Percentiles rank a stretch among this genome's conserved stretches.
Evolutionary conservation across 2,888 invertebrate genomes (phyloP).

Genomic region (Eupithecia dodoneata): DNA sequence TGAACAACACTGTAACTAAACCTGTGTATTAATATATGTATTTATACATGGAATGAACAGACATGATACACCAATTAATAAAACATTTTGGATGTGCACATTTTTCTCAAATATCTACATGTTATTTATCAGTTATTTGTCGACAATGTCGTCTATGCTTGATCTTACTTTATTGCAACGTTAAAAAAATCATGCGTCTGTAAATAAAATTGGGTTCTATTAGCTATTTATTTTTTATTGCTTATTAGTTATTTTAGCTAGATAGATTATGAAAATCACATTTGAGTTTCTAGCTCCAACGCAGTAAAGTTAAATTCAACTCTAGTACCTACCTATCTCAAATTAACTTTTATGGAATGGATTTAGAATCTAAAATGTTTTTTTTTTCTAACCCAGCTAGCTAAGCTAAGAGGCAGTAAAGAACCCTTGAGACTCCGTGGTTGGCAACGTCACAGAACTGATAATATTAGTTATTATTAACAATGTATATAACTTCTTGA

Average conservation of each 20-base stretch:
- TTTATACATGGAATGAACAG: background rate
- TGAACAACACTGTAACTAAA: constrained; percentile 9
- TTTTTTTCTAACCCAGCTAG: background rate
- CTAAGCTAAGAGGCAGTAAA: background rate
- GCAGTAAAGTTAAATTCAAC: background rate
- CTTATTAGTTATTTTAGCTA: background rate
- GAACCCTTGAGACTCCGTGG: background rate
- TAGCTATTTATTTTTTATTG: no score
- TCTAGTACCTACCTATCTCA: background rate
- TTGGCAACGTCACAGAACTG: background rate
- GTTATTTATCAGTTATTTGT: background rate
- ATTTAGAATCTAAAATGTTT: background rate
- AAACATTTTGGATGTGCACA: constrained; percentile 17
- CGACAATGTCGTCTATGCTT: background rate
- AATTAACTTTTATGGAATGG: background rate
- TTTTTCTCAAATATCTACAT: constrained; percentile 23
- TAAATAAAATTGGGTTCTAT: background rate
- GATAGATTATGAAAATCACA: background rate
- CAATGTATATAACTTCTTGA: constrained; percentile 12
- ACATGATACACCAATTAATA: constrained; percentile 25
- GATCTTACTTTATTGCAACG: background rate
- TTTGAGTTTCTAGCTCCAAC: background rate
- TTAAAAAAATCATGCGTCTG: background rate
- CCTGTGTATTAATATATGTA: background rate
- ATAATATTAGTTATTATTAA: background rate